Evolutionary conservation across 2,113 vertebrate species (phyloP), one percentile per base, ranked within the genome.

Genomic region (Gopherus evgoodei): DNA sequence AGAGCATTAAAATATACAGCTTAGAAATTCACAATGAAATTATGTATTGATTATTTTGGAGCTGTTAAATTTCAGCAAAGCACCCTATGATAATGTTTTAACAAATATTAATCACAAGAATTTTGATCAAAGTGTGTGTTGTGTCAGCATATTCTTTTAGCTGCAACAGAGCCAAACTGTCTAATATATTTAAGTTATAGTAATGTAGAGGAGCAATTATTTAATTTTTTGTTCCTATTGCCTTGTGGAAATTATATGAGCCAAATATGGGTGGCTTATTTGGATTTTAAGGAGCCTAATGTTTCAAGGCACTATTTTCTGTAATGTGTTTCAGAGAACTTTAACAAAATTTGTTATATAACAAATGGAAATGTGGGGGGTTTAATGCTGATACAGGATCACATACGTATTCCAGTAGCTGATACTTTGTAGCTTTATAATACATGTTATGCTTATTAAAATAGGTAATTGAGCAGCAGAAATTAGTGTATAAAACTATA

Each of bases 1-100:
- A 87, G 89, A 91, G 42, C 88, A 84, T 90, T 91, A 92, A 94
- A 69, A 75, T 95, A 94, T 96, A 95, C 21, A 87, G 89, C 90
- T 91, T 96, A 89, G 85, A 57, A 92, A 94, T 93, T 97, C 93
- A 10, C 2, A 95, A 95, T 97, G 93, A 96, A 97, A 97, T 98
- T 96, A 96, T 97, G 87, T 97, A 97, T 98, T 94, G 96, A 98
- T 97, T 97, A 94, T 84, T 95, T 59, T 47, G 59, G 81, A 87
- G 59, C 69, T 96, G 96, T 96, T 97, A 96, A 96, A 97, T 96
- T 95, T 94, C 88, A 95, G 91, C 95, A 92, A 90, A 91, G 54
- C 53, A 89, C 44, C 3, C 3, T 85, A 89, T 94, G 90, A 95
- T 52, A 88, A 25, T 54, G 65, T 87, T 89, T 97, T 92, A 84